Evolutionary conservation across 2,797 vertebrate genomes (phyloP).

Genomic region (Ctenochaetus hawaiiensis): DNA sequence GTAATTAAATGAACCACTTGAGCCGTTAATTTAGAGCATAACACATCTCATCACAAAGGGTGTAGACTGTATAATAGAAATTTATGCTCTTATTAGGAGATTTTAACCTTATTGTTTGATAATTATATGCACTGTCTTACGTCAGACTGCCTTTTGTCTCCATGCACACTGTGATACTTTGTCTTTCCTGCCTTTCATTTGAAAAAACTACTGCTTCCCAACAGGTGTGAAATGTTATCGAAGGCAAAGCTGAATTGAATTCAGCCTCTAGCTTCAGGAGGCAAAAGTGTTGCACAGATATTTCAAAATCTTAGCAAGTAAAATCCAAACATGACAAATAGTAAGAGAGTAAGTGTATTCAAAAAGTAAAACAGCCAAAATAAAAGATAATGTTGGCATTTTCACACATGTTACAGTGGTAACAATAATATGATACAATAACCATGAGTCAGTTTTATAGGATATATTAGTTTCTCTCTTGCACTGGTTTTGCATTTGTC

Average conservation of each 20-base stretch:
- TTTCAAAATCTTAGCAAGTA: neutral
- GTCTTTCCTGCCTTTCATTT: too few species aligned
- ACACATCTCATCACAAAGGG: constrained; percentile 18
- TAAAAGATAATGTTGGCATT: neutral
- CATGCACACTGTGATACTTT: neutral
- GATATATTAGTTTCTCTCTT: constrained; percentile 10
- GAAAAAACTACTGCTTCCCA: too few species aligned
- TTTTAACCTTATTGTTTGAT: neutral
- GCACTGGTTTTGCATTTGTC: constrained; percentile 33
- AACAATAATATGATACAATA: neutral
- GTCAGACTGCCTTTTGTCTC: neutral
- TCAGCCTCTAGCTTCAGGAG: neutral
- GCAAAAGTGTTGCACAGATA: neutral
- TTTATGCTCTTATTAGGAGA: too few species aligned
- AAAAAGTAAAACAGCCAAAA: neutral
- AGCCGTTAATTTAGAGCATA: constrained; percentile 19
- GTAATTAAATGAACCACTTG: constrained; percentile 40
- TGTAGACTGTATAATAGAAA: constrained; percentile 4
- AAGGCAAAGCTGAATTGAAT: neutral
- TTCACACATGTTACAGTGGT: neutral
- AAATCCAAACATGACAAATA: neutral
- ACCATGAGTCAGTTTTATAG: neutral
- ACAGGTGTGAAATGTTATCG: neutral
- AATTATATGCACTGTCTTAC: neutral
- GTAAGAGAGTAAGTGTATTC: neutral